Evolutionary conservation across 2,888 invertebrate species (phyloP).

Genomic region (Rhingia campestris): DNA sequence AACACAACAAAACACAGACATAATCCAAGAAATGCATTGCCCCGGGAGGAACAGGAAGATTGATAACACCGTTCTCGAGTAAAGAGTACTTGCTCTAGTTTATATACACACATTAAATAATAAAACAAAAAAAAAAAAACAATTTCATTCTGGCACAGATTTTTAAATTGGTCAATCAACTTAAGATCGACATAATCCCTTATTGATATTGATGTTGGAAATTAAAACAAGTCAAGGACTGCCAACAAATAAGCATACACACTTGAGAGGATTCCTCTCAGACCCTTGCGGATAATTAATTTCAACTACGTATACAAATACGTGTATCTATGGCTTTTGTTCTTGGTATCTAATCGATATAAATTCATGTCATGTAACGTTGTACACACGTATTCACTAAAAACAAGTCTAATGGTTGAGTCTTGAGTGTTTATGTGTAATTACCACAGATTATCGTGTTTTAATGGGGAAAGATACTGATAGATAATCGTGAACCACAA

Average conservation of each 20-base stretch:
- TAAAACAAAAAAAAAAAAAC: not conserved
- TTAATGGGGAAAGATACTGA: conserved; percentile 22
- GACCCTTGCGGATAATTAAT: conserved; percentile 48
- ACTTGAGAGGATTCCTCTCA: conserved; percentile 62
- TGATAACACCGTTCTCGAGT: conserved; percentile 29
- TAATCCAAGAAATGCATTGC: not conserved
- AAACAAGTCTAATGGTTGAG: conserved; percentile 4
- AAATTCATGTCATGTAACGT: conserved; percentile 39
- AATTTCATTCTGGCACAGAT: conserved; percentile 14
- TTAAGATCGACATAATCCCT: conserved; percentile 51
- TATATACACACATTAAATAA: conserved; percentile 23
- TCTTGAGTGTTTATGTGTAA: conserved; percentile 43
- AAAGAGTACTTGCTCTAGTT: conserved; percentile 20
- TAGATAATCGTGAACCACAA: conserved; percentile 18
- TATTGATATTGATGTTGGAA: conserved; percentile 55
- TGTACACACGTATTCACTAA: conserved; percentile 43
- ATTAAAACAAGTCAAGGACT: conserved; percentile 22
- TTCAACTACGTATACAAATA: conserved; percentile 20
- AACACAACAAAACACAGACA: conserved; percentile 5
- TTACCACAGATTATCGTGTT: conserved; percentile 54
- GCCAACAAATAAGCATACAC: conserved; percentile 12
- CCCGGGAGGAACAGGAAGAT: conserved; percentile 24
- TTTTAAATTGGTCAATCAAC: conserved; percentile 62
- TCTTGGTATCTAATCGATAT: conserved; percentile 54
- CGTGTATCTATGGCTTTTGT: conserved; percentile 19